These are phyloP conservation scores for Chloroceryle amazona DNA, from an alignment of 2,797 vertebrate genomes.

Conservation along the genomic window DNA sequence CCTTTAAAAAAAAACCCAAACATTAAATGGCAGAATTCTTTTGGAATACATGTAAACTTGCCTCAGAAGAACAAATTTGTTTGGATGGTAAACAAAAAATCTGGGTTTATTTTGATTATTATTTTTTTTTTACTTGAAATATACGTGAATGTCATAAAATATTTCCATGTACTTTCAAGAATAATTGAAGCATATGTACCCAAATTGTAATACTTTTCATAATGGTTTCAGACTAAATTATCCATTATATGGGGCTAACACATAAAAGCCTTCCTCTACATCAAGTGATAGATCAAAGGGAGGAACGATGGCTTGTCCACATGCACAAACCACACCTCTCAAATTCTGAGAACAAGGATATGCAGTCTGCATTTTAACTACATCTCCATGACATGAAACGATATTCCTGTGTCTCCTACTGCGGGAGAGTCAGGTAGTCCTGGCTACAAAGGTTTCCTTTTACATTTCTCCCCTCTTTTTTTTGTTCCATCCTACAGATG, in stretches of 20 bases:
- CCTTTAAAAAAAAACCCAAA: not conserved
- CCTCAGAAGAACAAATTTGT: not conserved
- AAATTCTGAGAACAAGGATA: slow-evolving; percentile 75
- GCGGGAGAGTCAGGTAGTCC: slow-evolving; percentile 75
- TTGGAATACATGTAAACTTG: not conserved
- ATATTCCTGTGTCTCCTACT: slow-evolving; percentile 71
- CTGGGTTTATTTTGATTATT: not conserved
- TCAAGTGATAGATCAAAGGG: slow-evolving; percentile 83
- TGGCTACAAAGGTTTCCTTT: slow-evolving; percentile 80
- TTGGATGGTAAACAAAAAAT: slow-evolving; percentile 24
- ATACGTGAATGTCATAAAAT: slow-evolving; percentile 23
- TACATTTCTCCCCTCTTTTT: not conserved
- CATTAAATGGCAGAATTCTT: not conserved
- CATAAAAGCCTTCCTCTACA: slow-evolving; percentile 80
- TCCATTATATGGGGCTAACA: slow-evolving; percentile 74
- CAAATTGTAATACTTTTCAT: slow-evolving; percentile 70
- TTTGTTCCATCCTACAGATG: slow-evolving; percentile 17
- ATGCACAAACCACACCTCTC: slow-evolving; percentile 79
- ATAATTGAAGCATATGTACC: slow-evolving; percentile 73
- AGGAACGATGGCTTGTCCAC: slow-evolving; percentile 74
- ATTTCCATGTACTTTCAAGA: slow-evolving; percentile 66
- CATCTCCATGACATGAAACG: slow-evolving; percentile 81
- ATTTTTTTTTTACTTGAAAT: not conserved
- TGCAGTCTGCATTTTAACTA: slow-evolving; percentile 82
- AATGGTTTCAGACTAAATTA: slow-evolving; percentile 79